phyloP scores from a whole-genome alignment of 1,140 invertebrate species.

The Magallana angulata region DNA sequence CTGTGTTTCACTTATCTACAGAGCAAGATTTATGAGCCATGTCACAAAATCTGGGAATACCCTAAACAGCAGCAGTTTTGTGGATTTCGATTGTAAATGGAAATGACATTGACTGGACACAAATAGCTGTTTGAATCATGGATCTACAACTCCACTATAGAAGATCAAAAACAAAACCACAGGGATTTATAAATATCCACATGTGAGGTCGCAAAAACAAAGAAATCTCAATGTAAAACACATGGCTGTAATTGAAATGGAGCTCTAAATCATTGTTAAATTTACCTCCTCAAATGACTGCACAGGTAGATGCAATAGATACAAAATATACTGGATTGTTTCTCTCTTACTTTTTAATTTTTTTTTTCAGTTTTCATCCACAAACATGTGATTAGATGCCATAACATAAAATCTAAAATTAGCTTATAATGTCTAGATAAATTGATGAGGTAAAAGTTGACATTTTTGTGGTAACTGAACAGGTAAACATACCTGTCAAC shows the following conservation, averaged over 20 bases:
- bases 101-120: not conserved
- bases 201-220: constrained; percentile 5
- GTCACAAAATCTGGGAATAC: constrained; percentile 4
- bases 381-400: not conserved
- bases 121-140: constrained; percentile 13
- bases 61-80: not conserved
- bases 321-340: not conserved
- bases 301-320: not conserved
- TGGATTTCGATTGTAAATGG: not conserved
- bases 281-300: not conserved
- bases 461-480: too few species aligned
- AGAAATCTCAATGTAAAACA: constrained; percentile 6
- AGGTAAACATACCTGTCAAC: too few species aligned
- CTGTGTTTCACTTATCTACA: not conserved
- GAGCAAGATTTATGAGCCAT: not conserved
- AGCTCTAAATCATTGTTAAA: constrained; percentile 17
- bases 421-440: too few species aligned
- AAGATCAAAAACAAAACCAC: constrained; percentile 1
- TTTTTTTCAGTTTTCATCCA: not conserved
- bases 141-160: not conserved
- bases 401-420: too few species aligned
- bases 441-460: too few species aligned
- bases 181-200: not conserved
- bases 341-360: not conserved
- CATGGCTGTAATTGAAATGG: constrained; percentile 17